Percentiles rank a stretch among this genome's conserved stretches.
These are phyloP conservation scores for Drosophila punjabiensis DNA, from an alignment of 1,140 invertebrate genomes.

Conservation along the genomic window DNA sequence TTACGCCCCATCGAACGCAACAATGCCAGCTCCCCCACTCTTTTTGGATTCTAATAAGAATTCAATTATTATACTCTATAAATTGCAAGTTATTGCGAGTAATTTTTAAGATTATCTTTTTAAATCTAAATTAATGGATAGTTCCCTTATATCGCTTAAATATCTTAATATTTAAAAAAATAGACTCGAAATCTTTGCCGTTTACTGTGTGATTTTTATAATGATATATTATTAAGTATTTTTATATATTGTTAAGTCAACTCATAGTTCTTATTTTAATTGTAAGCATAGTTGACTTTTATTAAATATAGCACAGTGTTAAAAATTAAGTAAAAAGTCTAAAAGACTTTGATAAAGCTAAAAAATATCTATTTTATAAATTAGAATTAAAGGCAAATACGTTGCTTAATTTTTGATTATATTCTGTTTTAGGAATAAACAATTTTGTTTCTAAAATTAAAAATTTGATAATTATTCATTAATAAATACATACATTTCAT, in stretches of 20 bases:
- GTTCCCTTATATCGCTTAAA: background rate
- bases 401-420: background rate
- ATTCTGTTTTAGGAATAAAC: background rate
- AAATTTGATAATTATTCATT: too few species aligned
- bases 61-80: background rate
- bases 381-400: background rate
- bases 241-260: background rate
- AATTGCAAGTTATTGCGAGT: background rate
- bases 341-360: background rate
- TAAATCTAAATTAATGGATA: background rate
- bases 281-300: too few species aligned
- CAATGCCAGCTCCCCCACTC: slow-evolving; percentile 10
- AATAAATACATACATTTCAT: too few species aligned
- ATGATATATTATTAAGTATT: background rate
- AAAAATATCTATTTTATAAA: background rate
- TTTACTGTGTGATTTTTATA: background rate
- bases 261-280: background rate
- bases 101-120: background rate
- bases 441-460: background rate
- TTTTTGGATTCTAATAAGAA: background rate
- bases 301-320: background rate
- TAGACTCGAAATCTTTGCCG: background rate
- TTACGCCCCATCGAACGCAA: slow-evolving; percentile 49
- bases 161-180: background rate
- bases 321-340: background rate